phyloP scores from a whole-genome alignment of 2,888 invertebrate genomes.

The Blastobasis adustella region DNA sequence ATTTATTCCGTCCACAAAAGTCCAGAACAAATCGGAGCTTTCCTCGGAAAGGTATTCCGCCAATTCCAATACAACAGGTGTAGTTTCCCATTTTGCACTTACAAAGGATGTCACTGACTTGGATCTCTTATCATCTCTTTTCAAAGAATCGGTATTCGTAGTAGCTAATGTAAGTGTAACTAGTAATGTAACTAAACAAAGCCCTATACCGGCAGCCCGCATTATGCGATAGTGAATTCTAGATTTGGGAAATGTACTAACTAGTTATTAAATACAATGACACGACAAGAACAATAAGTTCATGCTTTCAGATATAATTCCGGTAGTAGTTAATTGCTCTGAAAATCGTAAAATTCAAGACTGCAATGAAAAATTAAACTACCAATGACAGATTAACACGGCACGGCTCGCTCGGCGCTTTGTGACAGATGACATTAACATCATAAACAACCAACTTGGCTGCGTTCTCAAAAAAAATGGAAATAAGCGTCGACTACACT shows the following conservation, averaged over 20 bases:
- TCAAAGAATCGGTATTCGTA: constrained; percentile 31
- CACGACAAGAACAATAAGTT: constrained; percentile 6
- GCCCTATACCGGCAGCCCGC: constrained; percentile 44
- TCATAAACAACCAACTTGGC: no score
- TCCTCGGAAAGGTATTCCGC: constrained; percentile 91
- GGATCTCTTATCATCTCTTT: constrained; percentile 69
- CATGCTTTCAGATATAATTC: constrained; percentile 21
- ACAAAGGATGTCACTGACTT: constrained; percentile 91
- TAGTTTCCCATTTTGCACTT: constrained; percentile 96
- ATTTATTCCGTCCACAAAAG: constrained; percentile 82
- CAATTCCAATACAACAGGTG: constrained; percentile 92
- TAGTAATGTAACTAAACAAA: constrained; percentile 31
- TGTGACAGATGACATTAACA: no score
- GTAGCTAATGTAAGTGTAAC: constrained; percentile 35
- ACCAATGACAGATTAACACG: constrained; percentile 66
- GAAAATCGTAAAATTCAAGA: background rate
- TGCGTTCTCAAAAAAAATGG: no score
- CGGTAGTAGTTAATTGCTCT: no score
- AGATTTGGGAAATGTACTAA: constrained; percentile 1
- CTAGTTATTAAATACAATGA: background rate
- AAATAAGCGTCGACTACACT: no score
- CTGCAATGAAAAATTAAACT: constrained; percentile 23
- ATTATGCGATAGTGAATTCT: constrained; percentile 19
- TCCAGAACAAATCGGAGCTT: constrained; percentile 87
- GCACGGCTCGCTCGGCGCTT: constrained; percentile 9